Evolutionary conservation across 1,140 invertebrate species (phyloP), one percentile per base, ranked within the genome.

Genomic region (Polypedilum vanderplanki): DNA sequence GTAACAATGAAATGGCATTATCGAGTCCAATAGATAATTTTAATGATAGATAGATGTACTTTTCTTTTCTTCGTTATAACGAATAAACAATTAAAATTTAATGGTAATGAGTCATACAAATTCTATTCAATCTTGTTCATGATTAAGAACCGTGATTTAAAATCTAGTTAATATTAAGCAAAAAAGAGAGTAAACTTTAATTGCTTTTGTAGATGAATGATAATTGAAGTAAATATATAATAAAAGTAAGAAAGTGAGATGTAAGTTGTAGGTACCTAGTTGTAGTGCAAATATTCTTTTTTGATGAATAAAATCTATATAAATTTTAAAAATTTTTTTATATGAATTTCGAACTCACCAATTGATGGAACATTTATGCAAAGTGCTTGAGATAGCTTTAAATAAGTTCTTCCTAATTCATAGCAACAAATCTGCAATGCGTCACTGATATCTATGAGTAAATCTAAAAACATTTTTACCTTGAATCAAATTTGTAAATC

Each of bases 371-470:
- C 92, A 78, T 93, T 97, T 78, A 99, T 96, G 80, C 91, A 95
- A 7, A 99, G 84, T 46, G 93, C 92, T 79, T 93, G 88, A 0
- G 95, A 92, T 41, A 99, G 85, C 80, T 91, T 90, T 75, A 98
- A 86, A 80, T 98, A 98, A 7, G 95, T 97, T 74, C 93, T 88
- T 74, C 97, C 97, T 20, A 99, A 83, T 83, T 96, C 94, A 81
- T 97, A 98, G 65, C 98, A 96, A 85, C 96, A 97, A 77, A 98
- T 94, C 87, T 98, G 90, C 33, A 98, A 88, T 40, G 96, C 90
- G 85, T 99, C 98, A 85, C 96, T 98, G 65, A 99, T 97, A 83
- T 99, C 98, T 78, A 99, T 93, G n/a, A 99, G 85, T 83, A 98
- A 89, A 89, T 97, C 92, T 95, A 80, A 22, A 76, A 75, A 41